Conservation (phyloP, 2,888 invertebrate genomes). For the Drosophila maculinotata region DNA sequence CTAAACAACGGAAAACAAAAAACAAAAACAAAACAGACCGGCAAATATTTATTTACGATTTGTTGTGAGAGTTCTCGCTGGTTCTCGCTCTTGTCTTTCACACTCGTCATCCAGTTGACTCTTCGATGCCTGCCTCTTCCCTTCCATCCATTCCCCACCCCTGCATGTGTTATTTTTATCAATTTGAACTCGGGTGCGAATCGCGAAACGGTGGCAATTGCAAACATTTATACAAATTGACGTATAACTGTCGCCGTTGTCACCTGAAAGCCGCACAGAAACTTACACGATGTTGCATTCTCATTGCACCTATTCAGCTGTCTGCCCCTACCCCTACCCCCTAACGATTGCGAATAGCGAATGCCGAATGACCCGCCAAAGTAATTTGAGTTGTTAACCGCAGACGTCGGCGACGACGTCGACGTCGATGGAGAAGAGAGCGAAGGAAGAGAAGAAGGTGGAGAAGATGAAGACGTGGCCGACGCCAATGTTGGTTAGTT, state of each 20-base stretch:
- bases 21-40: no score
- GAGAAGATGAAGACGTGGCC: neutral
- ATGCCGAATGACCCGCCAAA: slow-evolving; percentile 10
- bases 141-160: neutral
- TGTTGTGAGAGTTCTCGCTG: no score
- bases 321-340: neutral
- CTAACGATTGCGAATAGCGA: neutral
- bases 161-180: slow-evolving; percentile 51
- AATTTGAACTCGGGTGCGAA: slow-evolving; percentile 27
- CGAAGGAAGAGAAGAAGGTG: no score
- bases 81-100: neutral
- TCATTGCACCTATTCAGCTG: neutral
- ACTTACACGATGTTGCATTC: slow-evolving; percentile 33
- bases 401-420: slow-evolving; percentile 27
- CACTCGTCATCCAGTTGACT: neutral
- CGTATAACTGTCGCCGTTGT: slow-evolving; percentile 60
- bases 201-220: slow-evolving; percentile 56
- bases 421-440: no score
- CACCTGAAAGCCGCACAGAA: slow-evolving; percentile 53
- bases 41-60: no score
- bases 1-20: no score
- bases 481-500: slow-evolving; percentile 7
- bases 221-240: slow-evolving; percentile 70
- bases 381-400: slow-evolving; percentile 57
- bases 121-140: neutral